A percentile compares a stretch with the other conserved stretches of the same genome.
Evolutionary conservation across 2,113 vertebrate genomes (phyloP).

Genomic region (Pandion haliaetus): DNA sequence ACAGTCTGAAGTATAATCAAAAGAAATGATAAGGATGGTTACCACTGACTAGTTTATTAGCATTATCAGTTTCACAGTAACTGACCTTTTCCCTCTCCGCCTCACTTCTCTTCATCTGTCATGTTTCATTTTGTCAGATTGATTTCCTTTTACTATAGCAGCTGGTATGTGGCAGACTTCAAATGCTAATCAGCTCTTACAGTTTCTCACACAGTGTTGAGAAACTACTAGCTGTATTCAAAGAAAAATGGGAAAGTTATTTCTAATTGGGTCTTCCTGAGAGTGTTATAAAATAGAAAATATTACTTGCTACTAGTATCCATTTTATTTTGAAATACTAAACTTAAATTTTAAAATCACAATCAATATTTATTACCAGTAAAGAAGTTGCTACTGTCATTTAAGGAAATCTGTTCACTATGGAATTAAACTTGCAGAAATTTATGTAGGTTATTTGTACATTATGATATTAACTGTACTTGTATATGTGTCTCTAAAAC

Average conservation of each 20-base stretch:
- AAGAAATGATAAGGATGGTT: conserved; percentile 24
- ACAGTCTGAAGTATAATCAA: conserved; percentile 11
- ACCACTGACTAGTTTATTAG: conserved; percentile 51
- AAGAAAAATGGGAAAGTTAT: not conserved
- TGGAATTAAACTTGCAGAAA: not conserved
- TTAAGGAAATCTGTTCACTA: not conserved
- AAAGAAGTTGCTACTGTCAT: not conserved
- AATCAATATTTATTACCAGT: not conserved
- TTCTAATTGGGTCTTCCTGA: not conserved
- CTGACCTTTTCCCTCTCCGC: conserved; percentile 31
- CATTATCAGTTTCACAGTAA: conserved; percentile 49
- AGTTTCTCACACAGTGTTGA: not conserved
- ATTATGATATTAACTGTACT: not conserved
- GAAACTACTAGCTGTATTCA: conserved; percentile 2
- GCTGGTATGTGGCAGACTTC: conserved; percentile 1
- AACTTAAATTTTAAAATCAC: not conserved
- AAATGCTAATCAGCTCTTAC: conserved; percentile 12
- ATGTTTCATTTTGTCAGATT: conserved; percentile 52
- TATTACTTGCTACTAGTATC: not conserved
- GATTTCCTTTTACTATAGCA: conserved; percentile 44
- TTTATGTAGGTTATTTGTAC: not conserved
- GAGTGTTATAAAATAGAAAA: not conserved
- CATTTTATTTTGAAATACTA: not conserved
- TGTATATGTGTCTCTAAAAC: not conserved
- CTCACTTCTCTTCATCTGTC: conserved; percentile 22